Base-by-base conservation (phyloP, 1,140 invertebrate genomes). In the Solenopsis fugax region DNA sequence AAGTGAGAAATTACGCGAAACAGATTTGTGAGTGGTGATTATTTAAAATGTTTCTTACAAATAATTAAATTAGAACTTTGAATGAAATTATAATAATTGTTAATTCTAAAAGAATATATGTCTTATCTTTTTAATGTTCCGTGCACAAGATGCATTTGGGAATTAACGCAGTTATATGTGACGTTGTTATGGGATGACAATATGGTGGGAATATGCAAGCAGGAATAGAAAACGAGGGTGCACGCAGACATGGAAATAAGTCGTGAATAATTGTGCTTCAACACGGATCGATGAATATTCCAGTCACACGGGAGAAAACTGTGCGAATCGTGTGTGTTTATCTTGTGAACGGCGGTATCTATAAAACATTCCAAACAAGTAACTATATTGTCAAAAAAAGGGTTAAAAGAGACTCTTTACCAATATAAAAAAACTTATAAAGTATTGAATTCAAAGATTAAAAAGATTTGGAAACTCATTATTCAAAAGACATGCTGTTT, bases 251-350 rank as follows among this genome's bases (percentile, higher is more conserved):
- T 75, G 75, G 69, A 88, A 89, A 85, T 81, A 84, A 77, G 81
- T 90, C 86, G 88, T 64, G 75, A 77, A 90, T 86, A 86, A 75
- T 85, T 58, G 73, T 72, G 77, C 50, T 48, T 24, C 85, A 62
- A 29, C 87, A 48, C n/a, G 73, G 86, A 90, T 90, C 89, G 86
- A 90, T 90, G 58, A 62, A 71, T 72, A 58, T 41, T 45, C 21
- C n/a, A 65, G 52, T 85, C 71, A 64, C 60, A 37, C 37, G 34
- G 24, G 69, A 50, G 80, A 24, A 62, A 67, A 13, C 29, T 41
- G n/a, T 50, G 29, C 37, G 29, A 87, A 71, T 87, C 37, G 37
- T 72, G 29, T 34, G 41, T 50, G 6, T 69, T 69, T 60, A 41
- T 7, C 10, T 18, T n/a, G 41, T 13, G 24, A 50, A 58, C 50